phyloP scores from a whole-genome alignment of 2,113 vertebrate genomes.

The Aviceda subcristata region DNA sequence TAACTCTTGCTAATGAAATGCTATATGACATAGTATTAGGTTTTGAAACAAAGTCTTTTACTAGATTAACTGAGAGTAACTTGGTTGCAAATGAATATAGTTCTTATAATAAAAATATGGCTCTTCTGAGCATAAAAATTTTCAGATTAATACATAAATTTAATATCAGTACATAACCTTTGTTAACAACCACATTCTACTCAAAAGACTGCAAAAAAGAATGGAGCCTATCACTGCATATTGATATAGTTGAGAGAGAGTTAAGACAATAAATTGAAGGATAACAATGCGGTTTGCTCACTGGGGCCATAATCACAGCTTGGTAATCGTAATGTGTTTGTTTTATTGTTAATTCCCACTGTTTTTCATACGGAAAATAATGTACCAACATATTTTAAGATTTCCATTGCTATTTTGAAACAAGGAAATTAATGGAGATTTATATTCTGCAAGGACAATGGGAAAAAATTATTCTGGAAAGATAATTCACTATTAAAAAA shows the following conservation, averaged over 20 bases:
- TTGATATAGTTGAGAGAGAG: not conserved
- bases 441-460: not conserved
- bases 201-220: not conserved
- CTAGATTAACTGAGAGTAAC: not conserved
- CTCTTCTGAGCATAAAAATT: not conserved
- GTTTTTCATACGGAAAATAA: not conserved
- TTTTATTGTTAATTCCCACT: slow-evolving; percentile 1
- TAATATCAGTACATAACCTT: not conserved
- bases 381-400: not conserved
- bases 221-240: not conserved
- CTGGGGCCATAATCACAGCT: not conserved
- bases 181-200: not conserved
- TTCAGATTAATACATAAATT: not conserved
- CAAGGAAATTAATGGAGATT: not conserved
- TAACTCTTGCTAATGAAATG: slow-evolving; percentile 1
- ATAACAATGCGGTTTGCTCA: not conserved
- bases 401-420: not conserved
- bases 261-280: not conserved
- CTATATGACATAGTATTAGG: not conserved
- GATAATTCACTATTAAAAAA: not conserved
- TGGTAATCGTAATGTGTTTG: not conserved
- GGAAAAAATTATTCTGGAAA: not conserved
- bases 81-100: not conserved
- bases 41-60: not conserved
- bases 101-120: not conserved